Base-by-base conservation (phyloP, 1,140 invertebrate species). In the Cydia pomonella region DNA sequence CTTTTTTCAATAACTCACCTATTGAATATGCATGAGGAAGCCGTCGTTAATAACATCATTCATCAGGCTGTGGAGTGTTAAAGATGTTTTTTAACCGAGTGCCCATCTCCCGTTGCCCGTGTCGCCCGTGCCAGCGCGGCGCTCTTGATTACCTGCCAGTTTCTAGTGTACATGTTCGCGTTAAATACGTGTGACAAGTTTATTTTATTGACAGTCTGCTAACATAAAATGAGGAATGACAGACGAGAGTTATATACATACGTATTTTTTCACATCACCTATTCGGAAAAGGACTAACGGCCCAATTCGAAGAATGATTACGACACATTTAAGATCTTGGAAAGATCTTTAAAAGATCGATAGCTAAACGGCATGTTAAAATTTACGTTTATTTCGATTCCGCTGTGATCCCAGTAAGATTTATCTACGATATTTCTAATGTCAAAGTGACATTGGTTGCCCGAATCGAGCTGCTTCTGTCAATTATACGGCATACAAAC, bases 1-100 rank as follows among this genome's bases (percentile, higher is more conserved):
- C 90, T 92, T 90, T 90, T 88, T 88, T 84, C 80, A 89, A 85
- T 84, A 91, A 87, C 83, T 80, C 76, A 82, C 74, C 80, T 80
- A 75, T 86, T 89, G 85, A 83, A 87, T 87, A 87, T 87, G 81
- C 84, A 88, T 87, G 84, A 88, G 80, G 71, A 77, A 78, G 72
- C 71, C 73, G 78, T 75, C 66, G 73, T 81, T 81, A 83, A 84
- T 83, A 85, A 82, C 79, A 84, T 86, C 82, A 81, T 84, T 86
- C 81, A 80, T 84, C 74, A 79, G 81, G 84, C n/a, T 87, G 85
- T 84, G 81, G 79, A 80, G 77, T 77, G 81, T 82, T 79, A 79
- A 82, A 80, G 81, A 80, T 80, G 47, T 80, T 76, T 78, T 80
- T 82, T 76, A 33, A 79, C 78, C 79, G 79, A 75, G 73, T 73